Percentiles rank a stretch among this genome's conserved stretches.
Conservation (phyloP, 2,888 invertebrate species). For the Acanthoscelides obtectus region DNA sequence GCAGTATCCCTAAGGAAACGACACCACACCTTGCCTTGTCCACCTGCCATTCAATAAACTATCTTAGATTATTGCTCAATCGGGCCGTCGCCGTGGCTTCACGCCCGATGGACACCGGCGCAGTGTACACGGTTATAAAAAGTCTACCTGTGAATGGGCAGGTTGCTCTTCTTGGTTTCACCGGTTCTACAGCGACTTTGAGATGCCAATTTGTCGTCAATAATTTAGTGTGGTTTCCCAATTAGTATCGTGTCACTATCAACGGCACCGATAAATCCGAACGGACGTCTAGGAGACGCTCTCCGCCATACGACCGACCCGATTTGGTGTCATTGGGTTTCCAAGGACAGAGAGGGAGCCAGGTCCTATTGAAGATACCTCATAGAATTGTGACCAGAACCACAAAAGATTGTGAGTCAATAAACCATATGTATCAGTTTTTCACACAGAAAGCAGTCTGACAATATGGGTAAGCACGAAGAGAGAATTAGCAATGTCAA, state of each 20-base stretch:
- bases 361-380: not conserved
- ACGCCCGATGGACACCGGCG: not conserved
- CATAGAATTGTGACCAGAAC: too few species aligned
- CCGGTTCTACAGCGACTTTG: not conserved
- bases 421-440: too few species aligned
- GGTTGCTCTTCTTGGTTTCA: not conserved
- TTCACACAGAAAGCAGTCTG: too few species aligned
- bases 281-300: constrained; percentile 24
- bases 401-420: too few species aligned
- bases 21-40: not conserved
- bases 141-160: not conserved
- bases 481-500: too few species aligned
- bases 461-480: too few species aligned
- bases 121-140: not conserved
- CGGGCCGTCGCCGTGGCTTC: not conserved
- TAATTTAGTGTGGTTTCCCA: constrained; percentile 27
- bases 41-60: not conserved
- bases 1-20: not conserved
- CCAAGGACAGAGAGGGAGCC: not conserved
- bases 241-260: constrained; percentile 37
- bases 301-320: constrained; percentile 5
- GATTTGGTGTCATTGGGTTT: not conserved
- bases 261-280: constrained; percentile 39
- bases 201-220: constrained; percentile 20
- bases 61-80: not conserved